Evolutionary conservation across 2,888 invertebrate species (phyloP), one percentile per base, ranked within the genome.

Genomic region (Parnassius mnemosyne): DNA sequence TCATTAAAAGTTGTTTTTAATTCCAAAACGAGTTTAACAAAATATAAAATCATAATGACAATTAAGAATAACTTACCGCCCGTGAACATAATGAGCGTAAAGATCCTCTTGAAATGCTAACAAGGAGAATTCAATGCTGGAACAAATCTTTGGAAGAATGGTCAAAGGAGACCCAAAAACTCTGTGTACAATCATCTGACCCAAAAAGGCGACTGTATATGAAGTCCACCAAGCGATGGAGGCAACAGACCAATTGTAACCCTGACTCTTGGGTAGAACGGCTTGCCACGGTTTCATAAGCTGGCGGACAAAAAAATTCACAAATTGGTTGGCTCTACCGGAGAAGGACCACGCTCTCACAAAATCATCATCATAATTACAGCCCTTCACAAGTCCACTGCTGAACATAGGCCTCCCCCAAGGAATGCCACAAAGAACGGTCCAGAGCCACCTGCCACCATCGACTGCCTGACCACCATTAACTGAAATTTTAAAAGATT

Each of bases 81-180:
- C 90, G 71, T 91, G 87, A 9, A 91, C 82, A 68, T 89, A 91
- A 77, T 91, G 90, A 0, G 84, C 87, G 56, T 88, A 89, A 63
- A 71, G 72, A 46, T 89, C 86, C 57, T 90, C 87, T 67, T 90
- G 79, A 61, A 90, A 91, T 2, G 88, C 84, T 53, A 91, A 56
- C 12, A 91, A 57, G 0, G 91, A 91, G 1, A 87, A 44, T 3
- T 85, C 87, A 10, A 85, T 72, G 3, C 77, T 80, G 9, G 71
- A 69, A 64, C 90, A 89, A 9, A 83, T 70, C 42, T 71, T 82
- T 1, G 79, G 68, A 3, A 89, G 66, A 2, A 57, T 63, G 1
- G 61, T 60, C 0, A 74, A 66, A 0, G 78, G 76, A 0, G 81
- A 69, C 0, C 76, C 75, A 2, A 69, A 16, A 0, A 81, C 20